Percentiles rank a stretch among this genome's conserved stretches.
phyloP scores from a whole-genome alignment of 2,113 vertebrate species.

The Spermophilus dauricus region DNA sequence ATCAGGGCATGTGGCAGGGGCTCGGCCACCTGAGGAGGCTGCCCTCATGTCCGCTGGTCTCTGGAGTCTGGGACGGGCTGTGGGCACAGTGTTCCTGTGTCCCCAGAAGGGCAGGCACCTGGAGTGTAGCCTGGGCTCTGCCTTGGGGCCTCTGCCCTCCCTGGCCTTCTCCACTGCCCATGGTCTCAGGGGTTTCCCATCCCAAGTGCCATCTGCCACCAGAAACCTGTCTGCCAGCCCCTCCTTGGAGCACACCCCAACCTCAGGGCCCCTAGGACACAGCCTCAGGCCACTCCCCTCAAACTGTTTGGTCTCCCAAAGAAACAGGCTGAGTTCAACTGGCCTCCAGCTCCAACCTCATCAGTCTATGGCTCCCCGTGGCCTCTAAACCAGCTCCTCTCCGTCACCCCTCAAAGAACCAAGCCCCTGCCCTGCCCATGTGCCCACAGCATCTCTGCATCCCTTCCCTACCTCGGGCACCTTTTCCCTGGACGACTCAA shows the following conservation, averaged over 20 bases:
- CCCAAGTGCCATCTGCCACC: neutral
- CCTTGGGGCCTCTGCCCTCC: neutral
- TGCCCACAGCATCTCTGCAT: neutral
- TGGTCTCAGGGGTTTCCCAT: neutral
- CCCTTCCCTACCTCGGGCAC: too few relatives aligned
- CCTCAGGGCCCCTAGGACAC: neutral
- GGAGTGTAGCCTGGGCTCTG: neutral
- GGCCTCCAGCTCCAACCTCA: neutral
- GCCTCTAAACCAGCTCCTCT: neutral
- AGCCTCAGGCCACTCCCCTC: neutral
- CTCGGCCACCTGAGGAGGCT: neutral
- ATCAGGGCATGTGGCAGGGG: neutral
- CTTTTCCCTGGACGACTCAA: neutral
- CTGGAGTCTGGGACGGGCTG: neutral
- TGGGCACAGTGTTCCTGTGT: neutral
- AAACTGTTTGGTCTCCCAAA: neutral
- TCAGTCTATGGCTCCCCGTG: accelerated
- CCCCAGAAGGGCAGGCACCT: neutral
- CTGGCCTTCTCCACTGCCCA: neutral
- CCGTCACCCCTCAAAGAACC: neutral
- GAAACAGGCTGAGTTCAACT: accelerated
- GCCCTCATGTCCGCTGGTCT: accelerated
- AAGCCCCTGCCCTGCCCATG: too few relatives aligned
- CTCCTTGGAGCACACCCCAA: accelerated
- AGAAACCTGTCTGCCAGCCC: too few relatives aligned